Conservation (phyloP, 2,797 vertebrate species). For the Pantherophis vulpinus region DNA sequence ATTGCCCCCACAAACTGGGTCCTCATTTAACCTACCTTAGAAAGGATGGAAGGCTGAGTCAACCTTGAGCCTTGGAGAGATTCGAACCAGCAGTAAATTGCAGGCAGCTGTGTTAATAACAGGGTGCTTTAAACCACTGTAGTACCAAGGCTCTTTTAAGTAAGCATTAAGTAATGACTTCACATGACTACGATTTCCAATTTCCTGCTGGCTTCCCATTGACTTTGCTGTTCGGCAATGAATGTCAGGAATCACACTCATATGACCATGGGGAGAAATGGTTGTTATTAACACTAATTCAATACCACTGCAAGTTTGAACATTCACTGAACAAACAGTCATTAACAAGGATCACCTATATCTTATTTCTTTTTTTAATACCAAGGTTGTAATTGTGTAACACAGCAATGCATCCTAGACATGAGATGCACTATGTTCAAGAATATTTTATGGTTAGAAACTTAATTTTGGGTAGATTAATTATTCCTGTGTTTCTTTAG, state of each 20-base stretch:
- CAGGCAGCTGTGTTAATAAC: no score
- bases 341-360: not conserved
- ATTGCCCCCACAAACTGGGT: no score
- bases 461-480: not conserved
- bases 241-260: not conserved
- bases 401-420: not conserved
- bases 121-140: no score
- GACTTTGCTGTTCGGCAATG: not conserved
- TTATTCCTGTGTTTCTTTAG: not conserved
- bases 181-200: not conserved
- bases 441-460: not conserved
- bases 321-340: not conserved
- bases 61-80: no score
- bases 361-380: not conserved
- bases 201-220: not conserved
- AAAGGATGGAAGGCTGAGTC: no score
- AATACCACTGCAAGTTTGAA: not conserved
- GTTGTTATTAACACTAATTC: no score
- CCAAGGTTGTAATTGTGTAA: not conserved
- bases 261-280: not conserved
- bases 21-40: no score
- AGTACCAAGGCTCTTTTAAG: no score
- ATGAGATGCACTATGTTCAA: not conserved
- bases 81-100: no score
- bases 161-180: not conserved